These are phyloP conservation scores for Tyrannus savana DNA, from an alignment of 2,113 vertebrate genomes.

Conservation along the genomic window DNA sequence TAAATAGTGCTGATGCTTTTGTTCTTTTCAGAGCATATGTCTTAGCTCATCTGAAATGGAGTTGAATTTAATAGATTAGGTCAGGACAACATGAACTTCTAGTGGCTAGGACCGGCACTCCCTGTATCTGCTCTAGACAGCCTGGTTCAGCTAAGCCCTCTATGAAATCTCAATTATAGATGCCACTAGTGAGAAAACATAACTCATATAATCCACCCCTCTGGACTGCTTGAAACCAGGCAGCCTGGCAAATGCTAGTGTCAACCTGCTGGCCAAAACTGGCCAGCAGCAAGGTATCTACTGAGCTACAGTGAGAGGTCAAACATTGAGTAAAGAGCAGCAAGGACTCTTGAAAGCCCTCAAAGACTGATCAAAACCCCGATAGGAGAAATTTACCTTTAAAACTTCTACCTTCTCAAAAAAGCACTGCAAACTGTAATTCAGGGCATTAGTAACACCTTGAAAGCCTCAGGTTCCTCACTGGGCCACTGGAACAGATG, in stretches of 20 bases:
- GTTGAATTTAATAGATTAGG: constrained; percentile 34
- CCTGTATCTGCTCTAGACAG: not conserved
- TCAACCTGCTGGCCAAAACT: not conserved
- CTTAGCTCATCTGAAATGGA: constrained; percentile 22
- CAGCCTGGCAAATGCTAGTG: not conserved
- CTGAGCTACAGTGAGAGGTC: not conserved
- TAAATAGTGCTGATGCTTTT: not conserved
- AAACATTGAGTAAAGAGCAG: not conserved
- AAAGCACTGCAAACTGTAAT: not conserved
- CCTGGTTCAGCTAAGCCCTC: constrained; percentile 6
- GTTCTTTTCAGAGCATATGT: not conserved
- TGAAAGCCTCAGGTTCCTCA: not conserved
- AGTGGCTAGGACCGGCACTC: not conserved
- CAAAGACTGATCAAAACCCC: not conserved
- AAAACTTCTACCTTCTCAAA: not conserved
- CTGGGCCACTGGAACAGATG: not conserved
- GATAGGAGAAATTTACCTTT: not conserved
- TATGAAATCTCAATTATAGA: constrained; percentile 4
- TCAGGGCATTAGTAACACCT: not conserved
- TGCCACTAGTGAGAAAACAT: not conserved
- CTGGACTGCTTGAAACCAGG: not conserved
- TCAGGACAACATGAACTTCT: constrained; percentile 19
- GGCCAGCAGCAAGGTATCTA: not conserved
- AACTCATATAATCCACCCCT: not conserved
- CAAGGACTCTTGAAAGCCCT: not conserved